Conservation (phyloP, 2,113 vertebrate species). For the Vicugna pacos region DNA sequence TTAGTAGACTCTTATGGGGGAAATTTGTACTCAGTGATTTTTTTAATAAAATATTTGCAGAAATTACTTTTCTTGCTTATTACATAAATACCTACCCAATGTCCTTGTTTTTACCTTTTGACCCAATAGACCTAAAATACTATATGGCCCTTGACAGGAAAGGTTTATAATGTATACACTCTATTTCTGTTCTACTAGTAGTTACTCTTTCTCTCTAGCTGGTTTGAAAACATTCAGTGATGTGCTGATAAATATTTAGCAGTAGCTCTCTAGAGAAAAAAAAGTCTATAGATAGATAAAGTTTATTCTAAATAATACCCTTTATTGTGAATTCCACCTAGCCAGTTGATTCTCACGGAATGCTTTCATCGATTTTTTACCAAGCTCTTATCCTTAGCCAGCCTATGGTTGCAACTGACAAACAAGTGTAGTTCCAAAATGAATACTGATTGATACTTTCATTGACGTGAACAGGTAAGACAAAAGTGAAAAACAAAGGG, state of each 20-base stretch:
- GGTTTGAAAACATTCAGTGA: not conserved
- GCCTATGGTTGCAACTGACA: not conserved
- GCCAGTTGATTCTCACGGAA: not conserved
- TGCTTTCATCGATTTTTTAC: not conserved
- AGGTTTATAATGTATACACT: not conserved
- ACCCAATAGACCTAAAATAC: not conserved
- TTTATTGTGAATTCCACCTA: not conserved
- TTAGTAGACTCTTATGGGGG: not conserved
- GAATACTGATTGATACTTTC: not conserved
- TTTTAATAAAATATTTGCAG: not conserved
- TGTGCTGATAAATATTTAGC: not conserved
- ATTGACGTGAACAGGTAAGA: not conserved
- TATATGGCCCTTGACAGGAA: not conserved
- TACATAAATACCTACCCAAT: not conserved
- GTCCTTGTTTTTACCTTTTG: not conserved
- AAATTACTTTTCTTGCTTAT: not conserved
- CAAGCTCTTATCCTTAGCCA: not conserved
- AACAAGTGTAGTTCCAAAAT: not conserved
- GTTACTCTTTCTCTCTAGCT: not conserved
- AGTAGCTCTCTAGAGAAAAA: not conserved
- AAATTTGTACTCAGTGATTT: not conserved
- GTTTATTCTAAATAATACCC: not conserved
- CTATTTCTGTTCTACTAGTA: not conserved
- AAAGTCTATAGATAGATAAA: not conserved
- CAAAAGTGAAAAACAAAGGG: not conserved